These are phyloP conservation scores for Venturia canescens DNA, from an alignment of 1,140 invertebrate genomes.

Conservation along the genomic window DNA sequence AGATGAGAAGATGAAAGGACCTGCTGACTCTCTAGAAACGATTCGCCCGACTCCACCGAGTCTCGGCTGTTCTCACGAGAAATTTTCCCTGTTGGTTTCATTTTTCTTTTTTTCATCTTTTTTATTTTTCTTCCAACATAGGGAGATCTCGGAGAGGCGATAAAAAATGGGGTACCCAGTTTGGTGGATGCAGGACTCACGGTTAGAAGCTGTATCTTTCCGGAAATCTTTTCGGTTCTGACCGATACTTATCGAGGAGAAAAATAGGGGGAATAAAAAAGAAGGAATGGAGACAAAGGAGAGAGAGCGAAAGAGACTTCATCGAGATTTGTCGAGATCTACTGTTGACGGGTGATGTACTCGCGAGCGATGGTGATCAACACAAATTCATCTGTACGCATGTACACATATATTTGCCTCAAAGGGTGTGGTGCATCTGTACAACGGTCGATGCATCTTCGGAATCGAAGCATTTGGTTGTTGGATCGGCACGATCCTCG, in stretches of 20 bases:
- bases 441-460: constrained; percentile 17
- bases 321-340: constrained; percentile 27
- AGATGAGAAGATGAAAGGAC: neutral
- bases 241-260: constrained; percentile 35
- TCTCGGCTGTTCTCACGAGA: constrained; percentile 18
- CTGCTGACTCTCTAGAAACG: neutral
- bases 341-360: constrained; percentile 42
- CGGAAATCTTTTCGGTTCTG: constrained; percentile 22
- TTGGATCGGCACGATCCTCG: neutral
- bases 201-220: neutral
- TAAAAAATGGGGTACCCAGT: constrained; percentile 8
- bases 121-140: neutral
- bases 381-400: neutral
- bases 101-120: too few species aligned
- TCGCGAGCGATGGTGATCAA: constrained; percentile 23
- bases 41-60: neutral
- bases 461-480: neutral
- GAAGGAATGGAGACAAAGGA: neutral
- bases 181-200: neutral
- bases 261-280: neutral
- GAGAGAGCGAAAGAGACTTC: neutral
- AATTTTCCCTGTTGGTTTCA: constrained; percentile 28
- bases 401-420: neutral
- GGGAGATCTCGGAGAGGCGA: constrained; percentile 5
- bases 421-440: constrained; percentile 22